Evolutionary conservation across 2,797 vertebrate species (phyloP).

Genomic region (Poeciliopsis gracilis): DNA sequence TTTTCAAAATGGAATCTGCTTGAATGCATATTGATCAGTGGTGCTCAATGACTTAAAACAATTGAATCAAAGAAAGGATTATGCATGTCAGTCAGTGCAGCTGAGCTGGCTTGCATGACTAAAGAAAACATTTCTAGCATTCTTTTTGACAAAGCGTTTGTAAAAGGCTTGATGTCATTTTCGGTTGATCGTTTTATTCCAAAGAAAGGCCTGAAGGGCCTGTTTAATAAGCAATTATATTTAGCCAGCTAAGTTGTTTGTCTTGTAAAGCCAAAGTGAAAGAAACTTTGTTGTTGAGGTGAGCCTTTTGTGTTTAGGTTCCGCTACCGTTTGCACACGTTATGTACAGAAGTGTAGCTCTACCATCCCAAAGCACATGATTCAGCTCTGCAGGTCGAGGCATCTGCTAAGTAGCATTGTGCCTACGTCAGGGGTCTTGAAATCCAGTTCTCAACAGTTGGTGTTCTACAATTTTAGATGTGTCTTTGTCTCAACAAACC

Average conservation of each 20-base stretch:
- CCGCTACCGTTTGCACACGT: not conserved
- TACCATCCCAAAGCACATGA: not conserved
- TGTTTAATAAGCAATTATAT: not conserved
- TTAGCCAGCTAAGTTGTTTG: not conserved
- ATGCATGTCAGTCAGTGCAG: slow-evolving; percentile 41
- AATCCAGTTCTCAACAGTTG: too few relatives aligned
- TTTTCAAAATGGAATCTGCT: slow-evolving; percentile 25
- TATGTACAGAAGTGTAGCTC: not conserved
- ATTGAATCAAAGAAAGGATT: not conserved
- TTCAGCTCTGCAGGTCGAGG: not conserved
- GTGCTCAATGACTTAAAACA: slow-evolving; percentile 8
- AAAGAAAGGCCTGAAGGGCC: not conserved
- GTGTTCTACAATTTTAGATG: too few relatives aligned
- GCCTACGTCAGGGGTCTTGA: too few relatives aligned
- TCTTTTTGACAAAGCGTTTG: slow-evolving; percentile 9
- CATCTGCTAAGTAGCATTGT: too few relatives aligned
- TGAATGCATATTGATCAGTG: slow-evolving; percentile 34
- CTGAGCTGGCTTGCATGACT: slow-evolving; percentile 30
- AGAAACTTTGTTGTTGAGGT: not conserved
- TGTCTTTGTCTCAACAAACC: too few relatives aligned
- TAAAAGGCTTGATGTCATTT: not conserved
- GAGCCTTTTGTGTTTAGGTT: not conserved
- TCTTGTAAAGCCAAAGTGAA: not conserved
- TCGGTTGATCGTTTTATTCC: not conserved
- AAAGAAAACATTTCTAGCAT: not conserved